Percentiles rank a stretch among this genome's conserved stretches.
These are phyloP conservation scores for Drosophila littoralis DNA, from an alignment of 1,140 invertebrate genomes.

Conservation along the genomic window DNA sequence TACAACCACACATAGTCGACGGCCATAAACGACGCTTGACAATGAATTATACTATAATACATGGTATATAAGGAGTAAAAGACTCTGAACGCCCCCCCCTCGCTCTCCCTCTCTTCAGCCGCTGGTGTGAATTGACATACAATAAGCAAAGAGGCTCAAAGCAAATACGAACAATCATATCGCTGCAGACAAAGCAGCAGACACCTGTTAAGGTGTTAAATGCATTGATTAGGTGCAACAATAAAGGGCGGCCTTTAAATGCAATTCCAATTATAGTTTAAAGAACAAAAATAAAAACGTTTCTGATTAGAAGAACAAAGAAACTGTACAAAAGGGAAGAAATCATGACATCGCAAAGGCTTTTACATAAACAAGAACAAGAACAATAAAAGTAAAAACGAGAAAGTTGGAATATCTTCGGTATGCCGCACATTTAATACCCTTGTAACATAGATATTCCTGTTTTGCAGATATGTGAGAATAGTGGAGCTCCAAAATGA, in stretches of 20 bases:
- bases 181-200: background rate
- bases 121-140: conserved; percentile 24
- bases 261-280: conserved; percentile 4
- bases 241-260: conserved; percentile 1
- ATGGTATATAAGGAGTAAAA: conserved; percentile 17
- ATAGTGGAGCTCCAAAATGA: no score
- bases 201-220: conserved; percentile 25
- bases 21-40: conserved; percentile 18
- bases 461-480: no score
- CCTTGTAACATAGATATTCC: no score
- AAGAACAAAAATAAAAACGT: background rate
- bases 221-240: conserved; percentile 19
- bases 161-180: background rate
- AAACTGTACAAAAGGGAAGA: background rate
- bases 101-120: conserved; percentile 4
- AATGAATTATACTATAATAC: conserved; percentile 37
- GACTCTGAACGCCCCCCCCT: background rate
- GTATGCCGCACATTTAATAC: no score
- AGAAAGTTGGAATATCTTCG: no score
- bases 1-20: conserved; percentile 11
- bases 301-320: background rate
- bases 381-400: no score
- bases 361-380: background rate
- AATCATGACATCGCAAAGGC: conserved; percentile 1
- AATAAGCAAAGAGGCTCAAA: conserved; percentile 9